Evolutionary conservation across 2,888 invertebrate species (phyloP).

Genomic region (Syrphus vitripennis): DNA sequence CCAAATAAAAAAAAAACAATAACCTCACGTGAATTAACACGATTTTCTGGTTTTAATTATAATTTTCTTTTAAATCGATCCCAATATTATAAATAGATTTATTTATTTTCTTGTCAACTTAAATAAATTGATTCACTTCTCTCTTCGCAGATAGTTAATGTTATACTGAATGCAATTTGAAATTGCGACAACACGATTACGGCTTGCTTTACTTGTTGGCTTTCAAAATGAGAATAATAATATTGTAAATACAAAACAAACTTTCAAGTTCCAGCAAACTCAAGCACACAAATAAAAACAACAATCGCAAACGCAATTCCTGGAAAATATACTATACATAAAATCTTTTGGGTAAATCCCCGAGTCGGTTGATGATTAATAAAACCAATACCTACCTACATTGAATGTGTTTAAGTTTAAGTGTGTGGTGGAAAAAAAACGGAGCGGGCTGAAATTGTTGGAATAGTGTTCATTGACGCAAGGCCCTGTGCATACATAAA

Average conservation of each 20-base stretch:
- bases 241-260: slow-evolving; percentile 22
- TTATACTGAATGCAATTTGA: slow-evolving; percentile 37
- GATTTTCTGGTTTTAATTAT: slow-evolving; percentile 8
- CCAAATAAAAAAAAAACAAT: too few relatives aligned
- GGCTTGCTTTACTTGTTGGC: slow-evolving; percentile 2
- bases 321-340: slow-evolving; percentile 52
- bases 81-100: not conserved
- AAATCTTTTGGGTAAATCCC: slow-evolving; percentile 62
- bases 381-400: slow-evolving; percentile 35
- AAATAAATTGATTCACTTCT: slow-evolving; percentile 2
- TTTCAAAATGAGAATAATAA: not conserved
- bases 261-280: slow-evolving; percentile 26
- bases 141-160: slow-evolving; percentile 15
- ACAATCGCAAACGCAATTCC: slow-evolving; percentile 59
- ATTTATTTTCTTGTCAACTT: not conserved
- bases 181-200: slow-evolving; percentile 29
- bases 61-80: not conserved
- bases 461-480: not conserved
- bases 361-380: slow-evolving; percentile 47
- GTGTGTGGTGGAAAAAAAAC: not conserved
- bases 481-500: too few relatives aligned
- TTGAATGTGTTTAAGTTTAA: not conserved
- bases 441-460: not conserved
- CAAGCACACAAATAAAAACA: too few relatives aligned
- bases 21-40: slow-evolving; percentile 42